Evolutionary conservation across 2,888 invertebrate species (phyloP), one percentile per base, ranked within the genome.

Genomic region (Pyrocoelia pectoralis): DNA sequence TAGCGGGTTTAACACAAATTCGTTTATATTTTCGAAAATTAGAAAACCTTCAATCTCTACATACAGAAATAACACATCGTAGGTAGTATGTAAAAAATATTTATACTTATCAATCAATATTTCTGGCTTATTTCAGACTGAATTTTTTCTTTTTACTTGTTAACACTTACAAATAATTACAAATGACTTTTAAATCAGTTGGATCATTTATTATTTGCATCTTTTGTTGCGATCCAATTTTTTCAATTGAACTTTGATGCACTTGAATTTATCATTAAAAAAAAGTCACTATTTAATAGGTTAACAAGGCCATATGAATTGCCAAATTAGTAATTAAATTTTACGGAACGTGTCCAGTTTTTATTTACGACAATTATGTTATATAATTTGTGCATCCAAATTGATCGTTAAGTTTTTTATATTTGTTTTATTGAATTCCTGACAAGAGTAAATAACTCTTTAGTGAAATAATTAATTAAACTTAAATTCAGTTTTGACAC

Each of bases 371-470:
- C 46, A 53, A 52, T 59, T 59, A 59, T 59, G 59, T 59, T 52
- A 59, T 59, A 38, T 41, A 46, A 53, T 46, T 59, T 59, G n/a
- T 59, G 59, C 53, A 59, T 59, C 33, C 41, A 59, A 46, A 46
- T 17, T 46, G 15, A 46, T 46, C n/a, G 46, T n/a, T 46, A 17
- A 17, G 3, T 15, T 18, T 46, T 17, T 18, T 46, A 10, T 15
- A 43, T 43, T 24, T 24, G 6, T 33, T n/a, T 33, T n/a, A 33
- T 33, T 2, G 2, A 33, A 33, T 33, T 33, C 3, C 33, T 8
- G 33, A 33, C 33, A 33, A 33, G 33, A 33, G 9, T 33, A n/a
- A n/a, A n/a, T n/a, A n/a, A n/a, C n/a, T n/a, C 2, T n/a, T 33
- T 33, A n/a, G 9, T n/a, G 33, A 33, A 3, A n/a, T 33, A 33